A percentile compares a stretch with the other conserved stretches of the same genome.
Evolutionary conservation across 2,797 vertebrate genomes (phyloP).

Genomic region (Knipowitschia caucasica): DNA sequence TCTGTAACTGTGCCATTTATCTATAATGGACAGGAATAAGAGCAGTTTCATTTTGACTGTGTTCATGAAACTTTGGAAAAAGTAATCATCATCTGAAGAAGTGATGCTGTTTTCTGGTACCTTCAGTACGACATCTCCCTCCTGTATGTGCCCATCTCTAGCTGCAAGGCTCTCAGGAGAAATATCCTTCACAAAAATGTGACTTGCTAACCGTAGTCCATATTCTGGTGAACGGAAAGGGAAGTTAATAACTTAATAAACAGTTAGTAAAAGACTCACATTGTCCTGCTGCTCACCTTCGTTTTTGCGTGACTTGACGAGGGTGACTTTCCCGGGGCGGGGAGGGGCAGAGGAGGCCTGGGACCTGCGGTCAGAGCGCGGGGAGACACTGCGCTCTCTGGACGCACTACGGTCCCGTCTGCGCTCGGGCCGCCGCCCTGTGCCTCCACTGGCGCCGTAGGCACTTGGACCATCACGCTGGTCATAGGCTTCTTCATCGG

Average conservation of each 20-base stretch:
- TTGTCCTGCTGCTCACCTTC: slow-evolving; percentile 87
- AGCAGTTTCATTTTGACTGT: background rate
- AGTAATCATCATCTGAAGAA: background rate
- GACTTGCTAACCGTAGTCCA: slow-evolving; percentile 96
- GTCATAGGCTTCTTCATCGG: slow-evolving; percentile 92
- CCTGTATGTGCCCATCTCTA: slow-evolving; percentile 97
- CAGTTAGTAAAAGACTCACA: background rate
- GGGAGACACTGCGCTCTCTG: slow-evolving; percentile 90
- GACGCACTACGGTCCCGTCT: slow-evolving; percentile 86
- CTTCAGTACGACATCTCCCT: slow-evolving; percentile 98
- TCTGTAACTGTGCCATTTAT: slow-evolving; percentile 99
- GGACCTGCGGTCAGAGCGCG: slow-evolving; percentile 88
- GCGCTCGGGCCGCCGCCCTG: slow-evolving; percentile 73
- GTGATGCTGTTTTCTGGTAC: slow-evolving; percentile 72
- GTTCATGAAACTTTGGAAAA: background rate
- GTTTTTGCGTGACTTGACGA: slow-evolving; percentile 96
- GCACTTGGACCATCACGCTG: slow-evolving; percentile 78
- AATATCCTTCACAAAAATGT: slow-evolving; percentile 99
- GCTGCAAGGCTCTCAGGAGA: slow-evolving; percentile 97
- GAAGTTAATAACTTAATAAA: slow-evolving; percentile 24
- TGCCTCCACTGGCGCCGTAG: slow-evolving; percentile 78
- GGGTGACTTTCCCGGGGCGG: slow-evolving; percentile 94
- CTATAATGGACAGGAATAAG: slow-evolving; percentile 59
- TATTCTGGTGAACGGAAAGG: slow-evolving; percentile 87
- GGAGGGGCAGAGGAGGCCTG: slow-evolving; percentile 81